Conservation (phyloP, 2,797 vertebrate genomes). For the Vultur gryphus region DNA sequence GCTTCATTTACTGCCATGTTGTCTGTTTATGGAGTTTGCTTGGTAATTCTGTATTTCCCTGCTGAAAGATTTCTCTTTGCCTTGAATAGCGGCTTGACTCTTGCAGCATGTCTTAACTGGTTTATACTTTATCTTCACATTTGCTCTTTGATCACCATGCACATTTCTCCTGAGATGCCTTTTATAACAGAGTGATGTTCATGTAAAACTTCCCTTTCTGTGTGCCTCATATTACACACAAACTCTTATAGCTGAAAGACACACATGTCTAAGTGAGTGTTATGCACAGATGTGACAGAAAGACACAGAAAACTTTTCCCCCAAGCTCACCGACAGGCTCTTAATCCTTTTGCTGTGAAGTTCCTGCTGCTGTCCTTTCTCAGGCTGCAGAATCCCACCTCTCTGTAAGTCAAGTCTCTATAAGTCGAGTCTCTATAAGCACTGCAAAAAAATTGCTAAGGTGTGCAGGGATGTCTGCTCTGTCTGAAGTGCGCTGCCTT, state of each 20-base stretch:
- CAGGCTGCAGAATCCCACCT: neutral
- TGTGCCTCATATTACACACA: neutral
- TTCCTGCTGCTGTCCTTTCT: neutral
- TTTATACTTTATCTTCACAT: neutral
- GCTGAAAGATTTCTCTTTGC: neutral
- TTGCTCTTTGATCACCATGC: neutral
- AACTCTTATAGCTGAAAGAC: neutral
- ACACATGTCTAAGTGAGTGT: neutral
- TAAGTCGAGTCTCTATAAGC: neutral
- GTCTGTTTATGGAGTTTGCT: neutral
- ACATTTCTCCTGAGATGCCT: neutral
- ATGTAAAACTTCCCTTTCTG: neutral
- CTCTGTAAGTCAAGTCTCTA: neutral
- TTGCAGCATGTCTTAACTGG: neutral
- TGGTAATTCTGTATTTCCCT: neutral
- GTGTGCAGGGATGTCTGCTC: neutral
- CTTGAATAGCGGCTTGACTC: neutral
- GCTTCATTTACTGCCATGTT: neutral
- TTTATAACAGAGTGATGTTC: neutral
- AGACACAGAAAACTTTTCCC: neutral
- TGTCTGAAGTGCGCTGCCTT: accelerated
- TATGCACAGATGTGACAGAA: neutral
- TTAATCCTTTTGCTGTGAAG: neutral
- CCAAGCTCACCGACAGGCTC: neutral
- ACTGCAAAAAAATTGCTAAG: neutral